Conservation (phyloP, 1,140 invertebrate species). For the Carposina sasakii region DNA sequence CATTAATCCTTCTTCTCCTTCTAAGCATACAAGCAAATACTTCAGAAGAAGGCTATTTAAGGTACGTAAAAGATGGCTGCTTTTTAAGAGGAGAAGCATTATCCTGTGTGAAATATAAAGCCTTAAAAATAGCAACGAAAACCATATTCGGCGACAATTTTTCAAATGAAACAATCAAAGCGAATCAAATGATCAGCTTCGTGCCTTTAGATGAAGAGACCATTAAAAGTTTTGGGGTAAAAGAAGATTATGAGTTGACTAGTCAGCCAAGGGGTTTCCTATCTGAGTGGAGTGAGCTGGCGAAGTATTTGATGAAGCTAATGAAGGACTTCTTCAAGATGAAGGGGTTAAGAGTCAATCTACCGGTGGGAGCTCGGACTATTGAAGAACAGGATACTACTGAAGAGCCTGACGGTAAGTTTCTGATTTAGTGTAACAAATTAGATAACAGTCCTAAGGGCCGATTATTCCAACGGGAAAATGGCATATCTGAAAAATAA, state of each 20-base stretch:
- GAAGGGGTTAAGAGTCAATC: slow-evolving; percentile 49
- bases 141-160: slow-evolving; percentile 51
- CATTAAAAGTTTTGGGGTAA: slow-evolving; percentile 30
- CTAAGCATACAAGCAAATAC: background rate
- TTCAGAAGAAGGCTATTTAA: slow-evolving; percentile 49
- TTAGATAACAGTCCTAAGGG: too few species aligned
- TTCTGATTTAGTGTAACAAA: slow-evolving; percentile 8
- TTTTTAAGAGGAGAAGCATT: slow-evolving; percentile 54
- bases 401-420: slow-evolving; percentile 45
- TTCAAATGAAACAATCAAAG: slow-evolving; percentile 50
- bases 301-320: slow-evolving; percentile 54
- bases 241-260: slow-evolving; percentile 31
- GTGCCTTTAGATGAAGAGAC: slow-evolving; percentile 51
- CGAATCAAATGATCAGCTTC: slow-evolving; percentile 51
- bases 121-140: slow-evolving; percentile 55
- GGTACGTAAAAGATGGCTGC: slow-evolving; percentile 58
- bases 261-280: slow-evolving; percentile 45
- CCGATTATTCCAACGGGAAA: too few species aligned
- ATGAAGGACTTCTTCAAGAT: slow-evolving; percentile 56
- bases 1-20: background rate
- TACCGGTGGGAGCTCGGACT: slow-evolving; percentile 55
- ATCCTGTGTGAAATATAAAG: slow-evolving; percentile 61
- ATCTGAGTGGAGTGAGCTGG: slow-evolving; percentile 59
- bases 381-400: slow-evolving; percentile 38
- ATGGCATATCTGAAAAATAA: too few species aligned